phyloP scores from a whole-genome alignment of 37 sponge, comb jelly and placozoan species.

The Petrosia ficiformis region DNA sequence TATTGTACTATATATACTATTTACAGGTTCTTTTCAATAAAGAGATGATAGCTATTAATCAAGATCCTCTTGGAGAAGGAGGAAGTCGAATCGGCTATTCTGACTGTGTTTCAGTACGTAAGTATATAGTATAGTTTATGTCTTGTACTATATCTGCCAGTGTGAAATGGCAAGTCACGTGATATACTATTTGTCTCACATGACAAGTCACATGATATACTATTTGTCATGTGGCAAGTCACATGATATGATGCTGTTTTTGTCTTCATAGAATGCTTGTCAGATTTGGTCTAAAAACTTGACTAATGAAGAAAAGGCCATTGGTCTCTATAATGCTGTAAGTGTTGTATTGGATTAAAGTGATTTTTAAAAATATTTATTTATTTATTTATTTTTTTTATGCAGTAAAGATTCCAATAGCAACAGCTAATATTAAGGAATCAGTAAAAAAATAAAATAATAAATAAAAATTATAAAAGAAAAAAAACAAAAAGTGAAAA shows the following conservation, averaged over 20 bases:
- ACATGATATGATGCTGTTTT: not conserved
- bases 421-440: no score
- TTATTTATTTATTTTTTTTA: no score
- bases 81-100: not conserved
- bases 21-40: conserved; percentile 65
- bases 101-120: not conserved
- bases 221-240: no score
- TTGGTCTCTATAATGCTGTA: conserved; percentile 77
- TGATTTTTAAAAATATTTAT: not conserved
- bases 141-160: no score
- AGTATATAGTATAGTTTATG: no score
- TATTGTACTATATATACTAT: not conserved
- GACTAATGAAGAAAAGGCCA: conserved; percentile 39
- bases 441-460: no score
- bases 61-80: conserved; percentile 56
- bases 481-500: no score
- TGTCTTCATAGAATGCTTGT: conserved; percentile 23
- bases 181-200: no score
- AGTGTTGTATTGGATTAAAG: conserved; percentile 3
- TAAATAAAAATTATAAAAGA: no score
- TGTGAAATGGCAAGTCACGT: no score
- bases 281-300: conserved; percentile 76
- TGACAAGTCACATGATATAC: no score
- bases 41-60: conserved; percentile 77
- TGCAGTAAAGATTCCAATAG: no score